Conservation (phyloP, 2,888 invertebrate genomes). For the Dendrolimus houi region DNA sequence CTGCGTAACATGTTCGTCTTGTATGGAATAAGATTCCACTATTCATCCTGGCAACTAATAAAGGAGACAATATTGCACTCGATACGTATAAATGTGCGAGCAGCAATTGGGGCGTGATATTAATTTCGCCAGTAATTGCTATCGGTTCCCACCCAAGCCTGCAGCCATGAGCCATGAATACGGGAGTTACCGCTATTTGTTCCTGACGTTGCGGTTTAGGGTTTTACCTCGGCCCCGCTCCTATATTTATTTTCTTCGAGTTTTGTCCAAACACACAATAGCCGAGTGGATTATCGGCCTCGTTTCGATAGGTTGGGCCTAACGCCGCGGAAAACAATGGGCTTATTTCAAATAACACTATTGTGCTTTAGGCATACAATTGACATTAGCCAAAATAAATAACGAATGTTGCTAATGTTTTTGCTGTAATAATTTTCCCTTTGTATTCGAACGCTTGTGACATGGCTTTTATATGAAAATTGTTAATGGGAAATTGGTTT, state of each 20-base stretch:
- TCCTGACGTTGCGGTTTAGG: slow-evolving; percentile 73
- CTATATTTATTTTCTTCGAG: slow-evolving; percentile 72
- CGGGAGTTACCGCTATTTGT: slow-evolving; percentile 75
- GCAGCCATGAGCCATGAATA: slow-evolving; percentile 74
- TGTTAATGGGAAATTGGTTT: neutral
- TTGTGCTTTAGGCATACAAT: slow-evolving; percentile 29
- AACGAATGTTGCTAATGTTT: neutral
- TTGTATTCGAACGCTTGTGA: neutral
- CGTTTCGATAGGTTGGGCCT: slow-evolving; percentile 44
- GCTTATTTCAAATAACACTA: slow-evolving; percentile 38
- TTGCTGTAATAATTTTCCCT: neutral
- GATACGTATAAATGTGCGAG: slow-evolving; percentile 74
- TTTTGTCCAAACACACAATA: slow-evolving; percentile 58
- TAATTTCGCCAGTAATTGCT: slow-evolving; percentile 75
- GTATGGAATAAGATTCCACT: neutral
- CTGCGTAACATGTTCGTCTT: neutral
- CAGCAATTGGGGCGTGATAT: slow-evolving; percentile 74
- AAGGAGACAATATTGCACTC: slow-evolving; percentile 76
- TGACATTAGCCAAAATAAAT: slow-evolving; percentile 14
- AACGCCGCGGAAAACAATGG: slow-evolving; percentile 38
- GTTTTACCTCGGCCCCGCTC: slow-evolving; percentile 56
- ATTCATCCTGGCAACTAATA: slow-evolving; percentile 73
- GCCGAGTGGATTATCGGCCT: slow-evolving; percentile 51
- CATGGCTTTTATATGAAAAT: neutral
- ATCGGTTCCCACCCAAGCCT: slow-evolving; percentile 69